Conservation (phyloP, 2,888 invertebrate genomes). For the Rotaria magnacalcarata region DNA sequence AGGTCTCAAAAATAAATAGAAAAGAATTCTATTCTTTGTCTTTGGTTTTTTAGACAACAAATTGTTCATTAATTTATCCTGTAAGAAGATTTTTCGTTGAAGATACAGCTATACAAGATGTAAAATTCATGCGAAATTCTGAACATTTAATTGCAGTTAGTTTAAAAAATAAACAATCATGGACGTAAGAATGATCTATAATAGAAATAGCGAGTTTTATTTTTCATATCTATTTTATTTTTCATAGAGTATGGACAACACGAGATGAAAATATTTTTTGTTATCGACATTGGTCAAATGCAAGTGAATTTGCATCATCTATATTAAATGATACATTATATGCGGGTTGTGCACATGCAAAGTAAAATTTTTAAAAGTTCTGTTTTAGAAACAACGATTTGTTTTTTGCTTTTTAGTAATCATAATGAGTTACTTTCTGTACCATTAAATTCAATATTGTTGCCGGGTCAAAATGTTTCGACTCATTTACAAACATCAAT, state of each 20-base stretch:
- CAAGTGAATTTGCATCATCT: constrained; percentile 35
- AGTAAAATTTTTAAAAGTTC: background rate
- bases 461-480: constrained; percentile 18
- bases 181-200: background rate
- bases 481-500: constrained; percentile 11
- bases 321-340: background rate
- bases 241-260: constrained; percentile 12
- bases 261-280: constrained; percentile 35
- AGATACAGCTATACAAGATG: constrained; percentile 34
- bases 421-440: constrained; percentile 29
- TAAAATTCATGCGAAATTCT: constrained; percentile 23
- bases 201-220: too few species aligned
- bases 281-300: constrained; percentile 29
- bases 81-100: constrained; percentile 27
- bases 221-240: background rate
- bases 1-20: background rate
- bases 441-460: constrained; percentile 10
- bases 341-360: constrained; percentile 34
- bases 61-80: constrained; percentile 32
- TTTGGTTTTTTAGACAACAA: background rate
- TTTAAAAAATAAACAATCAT: constrained; percentile 34
- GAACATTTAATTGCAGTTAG: constrained; percentile 38
- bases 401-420: background rate
- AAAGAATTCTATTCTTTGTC: background rate
- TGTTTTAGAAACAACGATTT: background rate